Evolutionary conservation across 64 coral and sea anemone genomes (phyloP).

Genomic region (Pocillopora verrucosa): DNA sequence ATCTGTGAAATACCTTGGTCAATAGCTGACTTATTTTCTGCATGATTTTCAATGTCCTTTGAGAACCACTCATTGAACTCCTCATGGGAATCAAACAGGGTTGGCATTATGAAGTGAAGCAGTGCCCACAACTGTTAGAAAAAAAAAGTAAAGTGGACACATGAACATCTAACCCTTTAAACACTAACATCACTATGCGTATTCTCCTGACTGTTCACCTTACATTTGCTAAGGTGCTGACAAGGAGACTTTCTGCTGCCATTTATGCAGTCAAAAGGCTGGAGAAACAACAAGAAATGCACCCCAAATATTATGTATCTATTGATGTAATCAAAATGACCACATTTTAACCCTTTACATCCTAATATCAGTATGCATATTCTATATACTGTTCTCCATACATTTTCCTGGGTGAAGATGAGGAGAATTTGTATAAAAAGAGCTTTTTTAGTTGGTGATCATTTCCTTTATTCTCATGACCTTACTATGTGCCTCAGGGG

Average conservation of each 20-base stretch:
- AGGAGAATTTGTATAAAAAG: too few relatives aligned
- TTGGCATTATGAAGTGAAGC: slow-evolving; percentile 99
- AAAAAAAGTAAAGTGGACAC: neutral
- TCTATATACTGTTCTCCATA: too few relatives aligned
- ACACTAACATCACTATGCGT: too few relatives aligned
- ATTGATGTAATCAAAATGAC: neutral
- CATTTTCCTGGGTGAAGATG: too few relatives aligned
- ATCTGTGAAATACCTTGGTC: slow-evolving; percentile 87
- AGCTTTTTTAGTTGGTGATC: too few relatives aligned
- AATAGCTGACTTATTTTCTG: slow-evolving; percentile 92
- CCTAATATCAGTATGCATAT: too few relatives aligned
- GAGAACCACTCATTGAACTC: slow-evolving; percentile 99
- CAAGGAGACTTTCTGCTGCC: slow-evolving; percentile 85
- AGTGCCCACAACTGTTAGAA: slow-evolving; percentile 85
- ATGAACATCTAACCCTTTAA: neutral
- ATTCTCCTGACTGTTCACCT: too few relatives aligned
- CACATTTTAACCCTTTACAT: neutral
- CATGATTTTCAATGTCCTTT: slow-evolving; percentile 96
- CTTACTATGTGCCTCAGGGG: too few relatives aligned
- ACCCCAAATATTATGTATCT: slow-evolving; percentile 94
- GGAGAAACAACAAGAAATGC: slow-evolving; percentile 95
- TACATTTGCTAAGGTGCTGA: too few relatives aligned
- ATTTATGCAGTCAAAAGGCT: slow-evolving; percentile 93
- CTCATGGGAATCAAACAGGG: slow-evolving; percentile 93
- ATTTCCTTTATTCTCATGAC: too few relatives aligned